Evolutionary conservation across 2,888 invertebrate genomes (phyloP), one percentile per base, ranked within the genome.

Genomic region (Scelioninae gen. 2): DNA sequence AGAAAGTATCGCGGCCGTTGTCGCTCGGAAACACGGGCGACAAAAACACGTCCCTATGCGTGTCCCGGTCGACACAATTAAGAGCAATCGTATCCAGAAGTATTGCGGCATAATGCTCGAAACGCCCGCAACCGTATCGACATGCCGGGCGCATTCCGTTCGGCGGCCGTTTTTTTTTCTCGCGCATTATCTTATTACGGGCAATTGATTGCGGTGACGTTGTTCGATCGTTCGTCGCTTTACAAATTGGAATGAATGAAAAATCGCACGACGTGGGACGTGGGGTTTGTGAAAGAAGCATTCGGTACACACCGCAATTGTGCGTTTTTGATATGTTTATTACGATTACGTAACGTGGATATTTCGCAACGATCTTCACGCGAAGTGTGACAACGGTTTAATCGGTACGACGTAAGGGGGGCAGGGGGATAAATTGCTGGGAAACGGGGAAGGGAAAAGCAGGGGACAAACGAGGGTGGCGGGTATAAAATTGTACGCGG

Each of bases 191-290:
- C 57, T 71, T 52, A 58, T 64, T 58, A 11, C 39, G 28, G 28
- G 35, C 19, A 52, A 58, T 52, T 52, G 52, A 71, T 64, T 71
- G 33, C 33, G 16, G 19, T 45, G 13, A 43, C 6, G 28, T 63
- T 37, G 48, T 31, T 25, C 19, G 48, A 31, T 52, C 22, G 45
- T 6, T 52, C 33, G 19, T n/a, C 33, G 61, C 48, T 45, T 15
- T 25, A 70, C 70, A 70, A 71, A 71, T 65, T 71, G 48, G 45
- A 35, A 19, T 37, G 52, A 58, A 58, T 61, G 39, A 57, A 58
- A 71, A 64, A 58, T 61, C 41, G 33, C 18, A 25, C 11, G 33
- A 53, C 46, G 53, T 60, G 69, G 60, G 53, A 53, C 13, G 60
- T 10, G 11, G 10, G 11, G 10, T 37, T 46, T 55, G 18, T 55